phyloP scores from a whole-genome alignment of 2,888 invertebrate genomes.

The Lypha dubia region DNA sequence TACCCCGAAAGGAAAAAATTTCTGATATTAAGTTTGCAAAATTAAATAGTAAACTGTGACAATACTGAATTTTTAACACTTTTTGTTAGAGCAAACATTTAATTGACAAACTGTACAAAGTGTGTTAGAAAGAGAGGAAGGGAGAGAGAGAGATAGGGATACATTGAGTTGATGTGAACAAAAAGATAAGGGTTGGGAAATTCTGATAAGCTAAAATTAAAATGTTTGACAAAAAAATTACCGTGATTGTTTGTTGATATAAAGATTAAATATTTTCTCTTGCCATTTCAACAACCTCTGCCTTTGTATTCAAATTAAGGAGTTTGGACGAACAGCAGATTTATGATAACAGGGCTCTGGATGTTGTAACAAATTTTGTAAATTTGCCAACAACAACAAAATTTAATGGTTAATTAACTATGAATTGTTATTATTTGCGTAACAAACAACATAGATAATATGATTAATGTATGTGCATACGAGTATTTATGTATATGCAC shows the following conservation, averaged over 20 bases:
- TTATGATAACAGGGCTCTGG: constrained; percentile 73
- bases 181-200: constrained; percentile 24
- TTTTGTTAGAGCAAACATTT: neutral
- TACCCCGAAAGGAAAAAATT: no score
- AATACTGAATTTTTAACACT: neutral
- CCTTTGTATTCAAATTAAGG: constrained; percentile 54
- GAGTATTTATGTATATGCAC: constrained; percentile 9
- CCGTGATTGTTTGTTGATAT: constrained; percentile 57
- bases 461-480: no score
- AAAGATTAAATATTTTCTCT: constrained; percentile 26
- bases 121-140: neutral
- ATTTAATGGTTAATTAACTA: constrained; percentile 82
- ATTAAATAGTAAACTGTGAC: no score
- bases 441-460: constrained; percentile 27
- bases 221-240: constrained; percentile 73
- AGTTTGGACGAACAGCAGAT: neutral
- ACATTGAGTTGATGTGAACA: no score
- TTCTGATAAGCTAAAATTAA: constrained; percentile 67
- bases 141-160: neutral
- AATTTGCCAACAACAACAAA: constrained; percentile 50
- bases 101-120: neutral
- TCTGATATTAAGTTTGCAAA: no score
- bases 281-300: neutral
- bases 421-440: constrained; percentile 77
- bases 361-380: constrained; percentile 77